Percentiles rank a stretch among this genome's conserved stretches.
These are phyloP conservation scores for Drosophila pandora DNA, from an alignment of 1,140 invertebrate genomes.

Conservation along the genomic window DNA sequence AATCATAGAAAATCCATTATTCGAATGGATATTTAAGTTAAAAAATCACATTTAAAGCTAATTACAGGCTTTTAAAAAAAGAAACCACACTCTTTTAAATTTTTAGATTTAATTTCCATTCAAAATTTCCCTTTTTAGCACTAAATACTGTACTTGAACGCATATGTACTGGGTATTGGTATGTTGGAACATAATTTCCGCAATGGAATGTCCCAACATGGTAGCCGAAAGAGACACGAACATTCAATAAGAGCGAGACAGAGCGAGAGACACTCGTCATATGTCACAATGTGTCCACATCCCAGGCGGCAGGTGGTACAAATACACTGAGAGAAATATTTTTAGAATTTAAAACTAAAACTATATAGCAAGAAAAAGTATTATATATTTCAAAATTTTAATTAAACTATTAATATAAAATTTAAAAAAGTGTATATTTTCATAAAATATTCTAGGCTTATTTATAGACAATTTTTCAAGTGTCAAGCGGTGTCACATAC, in stretches of 20 bases:
- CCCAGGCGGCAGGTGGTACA: conserved; percentile 29
- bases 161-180: conserved; percentile 39
- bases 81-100: neutral
- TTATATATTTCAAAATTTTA: no score
- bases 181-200: conserved; percentile 62
- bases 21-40: no score
- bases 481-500: conserved; percentile 10
- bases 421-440: no score
- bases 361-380: neutral
- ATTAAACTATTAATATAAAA: no score
- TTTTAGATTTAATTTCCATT: neutral
- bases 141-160: conserved; percentile 4
- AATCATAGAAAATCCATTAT: no score
- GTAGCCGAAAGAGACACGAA: conserved; percentile 1
- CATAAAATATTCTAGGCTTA: no score
- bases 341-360: neutral
- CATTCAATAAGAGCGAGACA: neutral
- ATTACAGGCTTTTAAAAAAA: neutral
- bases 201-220: conserved; percentile 56
- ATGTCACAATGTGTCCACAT: conserved; percentile 46
- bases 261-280: conserved; percentile 32
- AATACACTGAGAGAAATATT: conserved; percentile 9
- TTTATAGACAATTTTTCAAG: neutral
- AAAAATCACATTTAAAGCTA: no score
- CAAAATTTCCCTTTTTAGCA: neutral